Evolutionary conservation across 2,113 vertebrate genomes (phyloP), one percentile per base, ranked within the genome.

Genomic region (Riparia riparia): DNA sequence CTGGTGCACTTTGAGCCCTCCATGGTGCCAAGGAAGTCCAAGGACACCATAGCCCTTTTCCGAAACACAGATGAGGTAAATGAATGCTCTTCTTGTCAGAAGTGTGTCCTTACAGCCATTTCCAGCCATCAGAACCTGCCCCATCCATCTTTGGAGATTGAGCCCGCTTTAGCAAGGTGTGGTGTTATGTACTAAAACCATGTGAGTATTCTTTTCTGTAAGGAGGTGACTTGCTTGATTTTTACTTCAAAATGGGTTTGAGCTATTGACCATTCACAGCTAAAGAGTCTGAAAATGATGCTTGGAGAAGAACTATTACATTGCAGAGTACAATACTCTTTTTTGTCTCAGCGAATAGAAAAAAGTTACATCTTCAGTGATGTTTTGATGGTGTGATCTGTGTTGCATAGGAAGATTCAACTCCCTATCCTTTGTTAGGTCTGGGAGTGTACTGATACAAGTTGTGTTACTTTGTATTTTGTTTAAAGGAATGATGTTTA

Each of bases 1-100:
- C 45, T 99, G 96, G 99, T 99, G 89, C 98, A 99, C 95, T 99
- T 98, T 91, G 99, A 99, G 54, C 86, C 97, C 15, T 93, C 97
- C 34, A 98, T 99, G 98, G 93, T 89, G 41, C 97, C 97, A 26
- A 98, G 99, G 80, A 95, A 25, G 7, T 79, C 97, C 2, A 90
- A 50, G 45, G 86, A 99, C 0, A 2, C 64, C 1, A 94, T 98
- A 7, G 34, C 97, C 4, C 28, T 70, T 3, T 98, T 98, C 66
- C 66, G 63, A 72, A 58, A 90, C 53, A 94, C 34, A 2, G 97
- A 98, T 77, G 73, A 97, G 97, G 98, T 98, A 98, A 96, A 61
- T 32, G 8, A 63, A 10, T 19, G 8, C 17, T 74, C 5, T 65
- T 72, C 50, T 61, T 39, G 21, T 51, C 64, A 37, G 22, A 72